phyloP scores from a whole-genome alignment of 2,797 vertebrate genomes.

The Thalassophryne amazonica region DNA sequence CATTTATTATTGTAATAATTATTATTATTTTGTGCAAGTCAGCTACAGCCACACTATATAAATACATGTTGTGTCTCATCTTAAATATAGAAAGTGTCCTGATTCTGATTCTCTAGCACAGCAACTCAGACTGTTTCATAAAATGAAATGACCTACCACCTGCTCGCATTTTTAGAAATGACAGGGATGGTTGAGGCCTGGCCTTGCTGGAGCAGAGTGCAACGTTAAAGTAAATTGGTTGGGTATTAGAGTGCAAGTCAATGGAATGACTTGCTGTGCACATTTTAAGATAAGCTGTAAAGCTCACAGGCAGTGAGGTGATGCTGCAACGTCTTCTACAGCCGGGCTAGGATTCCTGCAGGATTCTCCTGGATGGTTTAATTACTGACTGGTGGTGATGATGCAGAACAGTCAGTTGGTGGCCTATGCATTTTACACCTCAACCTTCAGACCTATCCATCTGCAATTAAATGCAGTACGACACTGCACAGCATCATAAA shows the following conservation, averaged over 20 bases:
- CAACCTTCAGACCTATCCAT: no score
- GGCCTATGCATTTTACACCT: no score
- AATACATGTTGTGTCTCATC: slow-evolving; percentile 24
- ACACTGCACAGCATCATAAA: no score
- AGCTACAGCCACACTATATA: slow-evolving; percentile 13
- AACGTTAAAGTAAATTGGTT: slow-evolving; percentile 59
- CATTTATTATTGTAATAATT: no score
- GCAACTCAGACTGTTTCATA: slow-evolving; percentile 40
- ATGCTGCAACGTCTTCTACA: slow-evolving; percentile 22
- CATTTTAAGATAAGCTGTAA: slow-evolving; percentile 54
- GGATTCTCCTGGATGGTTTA: slow-evolving; percentile 4
- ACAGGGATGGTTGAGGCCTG: slow-evolving; percentile 42
- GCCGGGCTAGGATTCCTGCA: slow-evolving; percentile 1
- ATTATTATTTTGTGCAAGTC: slow-evolving; percentile 22
- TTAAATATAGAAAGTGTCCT: slow-evolving; percentile 45
- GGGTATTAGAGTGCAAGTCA: slow-evolving; percentile 57
- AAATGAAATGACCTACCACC: slow-evolving; percentile 59
- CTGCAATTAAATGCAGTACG: no score
- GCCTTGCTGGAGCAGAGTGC: slow-evolving; percentile 29
- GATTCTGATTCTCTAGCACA: slow-evolving; percentile 42
- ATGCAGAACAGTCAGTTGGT: neutral
- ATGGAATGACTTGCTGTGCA: slow-evolving; percentile 59
- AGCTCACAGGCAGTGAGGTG: slow-evolving; percentile 26
- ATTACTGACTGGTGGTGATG: neutral
- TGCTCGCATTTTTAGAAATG: slow-evolving; percentile 59